A percentile compares a stretch with the other conserved stretches of the same genome.
phyloP scores from a whole-genome alignment of 2,888 invertebrate genomes.

The Ditula angustiorana region DNA sequence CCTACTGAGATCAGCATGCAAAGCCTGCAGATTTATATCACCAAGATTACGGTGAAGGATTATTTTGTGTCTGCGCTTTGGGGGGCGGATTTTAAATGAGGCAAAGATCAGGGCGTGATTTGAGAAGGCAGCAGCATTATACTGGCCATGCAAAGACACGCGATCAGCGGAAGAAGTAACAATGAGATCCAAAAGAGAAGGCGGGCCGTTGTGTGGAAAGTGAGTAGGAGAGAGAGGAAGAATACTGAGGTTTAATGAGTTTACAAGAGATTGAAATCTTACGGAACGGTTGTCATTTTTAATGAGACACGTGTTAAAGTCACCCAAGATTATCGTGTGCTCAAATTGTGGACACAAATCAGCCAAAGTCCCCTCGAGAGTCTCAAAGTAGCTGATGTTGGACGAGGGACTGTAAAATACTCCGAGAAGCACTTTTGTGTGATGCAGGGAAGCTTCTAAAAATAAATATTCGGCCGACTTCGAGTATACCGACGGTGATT shows the following conservation, averaged over 20 bases:
- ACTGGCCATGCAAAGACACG: slow-evolving; percentile 38
- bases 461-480: slow-evolving; percentile 22
- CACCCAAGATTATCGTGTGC: slow-evolving; percentile 34
- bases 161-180: slow-evolving; percentile 23
- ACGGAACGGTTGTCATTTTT: no score
- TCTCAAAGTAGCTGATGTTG: slow-evolving; percentile 29
- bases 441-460: slow-evolving; percentile 21
- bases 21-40: slow-evolving; percentile 16
- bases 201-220: slow-evolving; percentile 19
- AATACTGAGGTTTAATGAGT: no score
- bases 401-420: slow-evolving; percentile 32
- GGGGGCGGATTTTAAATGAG: slow-evolving; percentile 11
- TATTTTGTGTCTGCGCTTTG: slow-evolving; percentile 2
- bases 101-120: slow-evolving; percentile 5
- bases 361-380: slow-evolving; percentile 25
- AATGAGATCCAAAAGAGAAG: slow-evolving; percentile 38
- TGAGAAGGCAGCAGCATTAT: slow-evolving; percentile 36
- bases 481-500: not conserved
- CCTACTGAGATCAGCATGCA: not conserved
- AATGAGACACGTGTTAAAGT: slow-evolving; percentile 40
- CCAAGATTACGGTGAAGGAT: not conserved
- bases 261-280: no score
- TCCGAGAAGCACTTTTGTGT: slow-evolving; percentile 31
- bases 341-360: slow-evolving; percentile 6
- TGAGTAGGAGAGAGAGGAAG: slow-evolving; percentile 27